Evolutionary conservation across 2,797 vertebrate genomes (phyloP).

Genomic region (Setipinna tenuifilis): DNA sequence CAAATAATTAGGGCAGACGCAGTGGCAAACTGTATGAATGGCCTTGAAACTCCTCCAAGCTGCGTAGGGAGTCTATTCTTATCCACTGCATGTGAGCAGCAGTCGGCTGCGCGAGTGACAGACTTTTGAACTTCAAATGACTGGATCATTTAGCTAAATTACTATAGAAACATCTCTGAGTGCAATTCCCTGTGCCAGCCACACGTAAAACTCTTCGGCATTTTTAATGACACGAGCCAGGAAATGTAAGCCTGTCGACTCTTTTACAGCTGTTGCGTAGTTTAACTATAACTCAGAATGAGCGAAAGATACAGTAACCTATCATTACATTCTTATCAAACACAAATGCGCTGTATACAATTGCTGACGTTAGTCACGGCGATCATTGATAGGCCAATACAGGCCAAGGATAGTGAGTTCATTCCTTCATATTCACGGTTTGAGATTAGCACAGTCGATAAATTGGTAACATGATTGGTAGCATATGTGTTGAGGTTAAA

Average conservation of each 20-base stretch:
- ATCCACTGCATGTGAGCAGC: background rate
- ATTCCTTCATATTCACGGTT: constrained; percentile 15
- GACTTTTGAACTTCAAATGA: background rate
- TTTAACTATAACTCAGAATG: background rate
- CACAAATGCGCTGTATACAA: background rate
- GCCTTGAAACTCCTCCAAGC: background rate
- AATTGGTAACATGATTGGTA: background rate
- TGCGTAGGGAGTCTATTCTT: background rate
- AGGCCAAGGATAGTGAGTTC: constrained; percentile 10
- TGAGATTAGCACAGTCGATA: background rate
- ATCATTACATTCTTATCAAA: background rate
- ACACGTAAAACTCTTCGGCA: constrained; percentile 8
- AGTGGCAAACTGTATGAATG: background rate
- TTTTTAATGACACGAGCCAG: background rate
- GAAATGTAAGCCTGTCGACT: constrained; percentile 7
- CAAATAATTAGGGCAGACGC: background rate
- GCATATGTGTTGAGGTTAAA: background rate
- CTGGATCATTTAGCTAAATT: background rate
- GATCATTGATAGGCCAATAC: background rate
- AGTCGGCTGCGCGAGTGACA: background rate
- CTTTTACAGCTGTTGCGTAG: background rate
- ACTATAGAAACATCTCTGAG: background rate
- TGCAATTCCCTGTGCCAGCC: background rate
- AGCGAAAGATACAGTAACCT: background rate
- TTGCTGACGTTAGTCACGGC: background rate